Conservation (phyloP, 1,140 invertebrate species). For the Stenopsyche tienmushanensis region DNA sequence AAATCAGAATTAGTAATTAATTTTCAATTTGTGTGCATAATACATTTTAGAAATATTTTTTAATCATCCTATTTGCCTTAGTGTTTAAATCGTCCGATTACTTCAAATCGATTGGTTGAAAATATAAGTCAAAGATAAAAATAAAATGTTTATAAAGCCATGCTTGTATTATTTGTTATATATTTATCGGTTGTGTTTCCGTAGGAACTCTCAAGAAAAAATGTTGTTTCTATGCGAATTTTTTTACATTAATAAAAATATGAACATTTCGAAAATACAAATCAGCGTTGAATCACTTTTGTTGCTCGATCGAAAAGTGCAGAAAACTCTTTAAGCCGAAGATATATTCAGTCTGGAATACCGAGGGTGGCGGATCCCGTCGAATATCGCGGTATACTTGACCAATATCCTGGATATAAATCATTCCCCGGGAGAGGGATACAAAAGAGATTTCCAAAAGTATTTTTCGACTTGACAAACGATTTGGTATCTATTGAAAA, state of each 20-base stretch:
- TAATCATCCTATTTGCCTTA: no score
- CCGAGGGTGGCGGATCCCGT: slow-evolving; percentile 13
- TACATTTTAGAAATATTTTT: no score
- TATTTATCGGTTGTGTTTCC: no score
- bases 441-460: slow-evolving; percentile 41
- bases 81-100: no score
- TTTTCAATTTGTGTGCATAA: no score
- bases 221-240: no score
- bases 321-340: slow-evolving; percentile 7
- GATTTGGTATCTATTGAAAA: slow-evolving; percentile 41
- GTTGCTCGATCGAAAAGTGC: neutral
- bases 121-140: no score
- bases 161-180: no score
- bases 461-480: slow-evolving; percentile 40
- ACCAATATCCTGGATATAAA: slow-evolving; percentile 40
- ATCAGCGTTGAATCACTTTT: neutral
- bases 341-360: neutral
- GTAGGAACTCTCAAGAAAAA: no score
- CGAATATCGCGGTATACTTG: slow-evolving; percentile 32
- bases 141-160: no score
- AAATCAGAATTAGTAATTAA: no score
- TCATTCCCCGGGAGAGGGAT: slow-evolving; percentile 36
- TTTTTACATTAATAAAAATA: neutral
- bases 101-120: no score
- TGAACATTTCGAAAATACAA: neutral